Evolutionary conservation across 2,888 invertebrate species (phyloP), one percentile per base, ranked within the genome.

Genomic region (Saturnia pavonia): DNA sequence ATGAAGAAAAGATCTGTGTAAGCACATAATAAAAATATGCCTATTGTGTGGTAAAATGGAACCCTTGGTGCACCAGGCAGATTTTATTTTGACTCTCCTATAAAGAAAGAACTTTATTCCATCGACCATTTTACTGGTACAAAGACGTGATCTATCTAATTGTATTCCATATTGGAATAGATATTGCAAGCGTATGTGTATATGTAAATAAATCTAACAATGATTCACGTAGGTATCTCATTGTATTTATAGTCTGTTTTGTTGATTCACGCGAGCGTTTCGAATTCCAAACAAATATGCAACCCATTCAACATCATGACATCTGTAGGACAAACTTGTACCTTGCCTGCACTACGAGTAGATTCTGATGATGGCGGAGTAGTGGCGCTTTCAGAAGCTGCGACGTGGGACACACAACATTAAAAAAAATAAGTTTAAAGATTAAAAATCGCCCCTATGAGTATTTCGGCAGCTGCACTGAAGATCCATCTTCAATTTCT

Each of bases 221-320:
- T 60, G 57, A 60, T 27, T 60, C 57, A 60, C 57, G 25, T 34
- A 34, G 34, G 6, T 60, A 27, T 60, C 12, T 14, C 57, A 60
- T 60, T 60, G 57, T 60, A 60, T 60, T 25, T 25, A 14, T 60
- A 27, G 11, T 14, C 9, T 25, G 57, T 27, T 14, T 60, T 27
- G 57, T 14, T 60, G 57, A 60, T 27, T 60, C 57, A 60, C 57
- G 57, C 14, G 57, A 27, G 57, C 57, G 14, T 60, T 60, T 27
- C 27, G 11, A 57, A 57, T 57, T 57, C 25, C 57, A 57, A 25
- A 57, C 22, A 57, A 57, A 57, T 57, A 57, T 25, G 57, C 9
- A 57, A 57, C 25, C 25, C 25, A 25, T 57, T 60, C 22, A 54
- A 54, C 54, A 27, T 27, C 25, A 12, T 60, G 14, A 60, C 57